Evolutionary conservation across 30 jellyfish, hydroid and myxozoan genomes (phyloP), one percentile per base, ranked within the genome.

Genomic region (Clytia hemisphaerica): DNA sequence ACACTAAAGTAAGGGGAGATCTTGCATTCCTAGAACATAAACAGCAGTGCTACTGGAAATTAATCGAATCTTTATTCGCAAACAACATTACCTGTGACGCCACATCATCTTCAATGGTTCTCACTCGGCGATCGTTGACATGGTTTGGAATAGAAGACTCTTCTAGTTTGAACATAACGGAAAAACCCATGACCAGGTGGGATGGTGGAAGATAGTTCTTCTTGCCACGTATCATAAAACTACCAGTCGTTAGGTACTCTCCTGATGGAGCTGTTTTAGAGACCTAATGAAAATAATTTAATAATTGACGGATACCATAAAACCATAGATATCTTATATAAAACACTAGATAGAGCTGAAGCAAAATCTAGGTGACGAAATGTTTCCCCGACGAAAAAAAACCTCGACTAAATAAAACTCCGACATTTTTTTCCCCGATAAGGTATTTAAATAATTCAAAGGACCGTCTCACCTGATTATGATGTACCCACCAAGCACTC

Each of bases 211-310:
- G 83, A 40, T 70, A 92, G 72, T 92, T 92, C 89, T 82, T 92
- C 70, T 83, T 83, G 27, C 99, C 99, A 27, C 95, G 93, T 33
- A 92, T 92, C 95, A 83, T 92, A 68, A 92, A 92, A 60, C 99
- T 84, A 29, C 99, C 99, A 40, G 96, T 84, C 19, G 95, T 75
- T 12, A 92, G 59, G 73, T 92, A 92, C 70, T 92, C 99, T 2
- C 99, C 99, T 2, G 96, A 75, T 2, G 99, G 99, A 18, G 99
- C 96, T 6, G 99, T 83, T 64, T 92, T 92, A 22, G 99, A 92
- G 14, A 91, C 99, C 99, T 91, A 53, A 0, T 16, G 54, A 12
- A 42, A 42, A 42, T 12, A 12, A 21, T 42, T 42, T 42, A 42
- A 16, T 16, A 12, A 42, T 21, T 42, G 19, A 16, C 54, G 19